Base-by-base conservation (phyloP, 2,113 vertebrate genomes). In the Eublepharis macularius region DNA sequence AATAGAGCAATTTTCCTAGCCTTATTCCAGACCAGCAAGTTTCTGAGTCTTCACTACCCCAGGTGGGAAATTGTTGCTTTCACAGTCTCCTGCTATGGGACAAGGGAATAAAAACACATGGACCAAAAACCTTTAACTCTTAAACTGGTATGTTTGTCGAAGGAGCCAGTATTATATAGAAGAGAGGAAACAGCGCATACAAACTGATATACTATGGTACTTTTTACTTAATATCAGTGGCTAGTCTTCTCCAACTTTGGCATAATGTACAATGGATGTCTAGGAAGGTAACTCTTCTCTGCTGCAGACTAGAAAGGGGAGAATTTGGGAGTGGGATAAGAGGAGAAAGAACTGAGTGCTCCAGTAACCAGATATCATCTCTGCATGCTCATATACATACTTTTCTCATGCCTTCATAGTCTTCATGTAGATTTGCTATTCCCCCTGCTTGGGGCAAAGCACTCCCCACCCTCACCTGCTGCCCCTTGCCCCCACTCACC, bases 1-100 rank as follows among this genome's bases (percentile, higher is more conserved):
- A 91, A 84, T 19, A 88, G 73, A 86, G 39, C 85, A 57, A 66
- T 92, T 92, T 92, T 88, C 84, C 80, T 93, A 34, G 80, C 51
- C 66, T 43, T 51, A 81, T 45, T 54, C 47, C 39, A 0, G 85
- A 85, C 76, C 69, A 92, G 75, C 80, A 88, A 93, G 81, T 84
- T 92, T 66, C 83, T 82, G 76, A 84, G 83, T 81, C 68, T 92
- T 81, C 2, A 0, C 36, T 84, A 70, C 1, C 0, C 73, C 80
- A 85, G 41, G 60, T 90, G 47, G 81, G 88, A 91, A 83, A 90
- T 73, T 0, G 4, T 86, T 88, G 72, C 78, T 91, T 91, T 81
- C 51, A 86, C 77, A 45, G 45, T 70, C 60, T 39, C 45, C 76
- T 84, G 87, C 77, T 45, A 17, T 78, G 49, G 83, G 51, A 66